These are phyloP conservation scores for Numenius phaeopus DNA, from an alignment of 2,797 vertebrate genomes.

Conservation along the genomic window DNA sequence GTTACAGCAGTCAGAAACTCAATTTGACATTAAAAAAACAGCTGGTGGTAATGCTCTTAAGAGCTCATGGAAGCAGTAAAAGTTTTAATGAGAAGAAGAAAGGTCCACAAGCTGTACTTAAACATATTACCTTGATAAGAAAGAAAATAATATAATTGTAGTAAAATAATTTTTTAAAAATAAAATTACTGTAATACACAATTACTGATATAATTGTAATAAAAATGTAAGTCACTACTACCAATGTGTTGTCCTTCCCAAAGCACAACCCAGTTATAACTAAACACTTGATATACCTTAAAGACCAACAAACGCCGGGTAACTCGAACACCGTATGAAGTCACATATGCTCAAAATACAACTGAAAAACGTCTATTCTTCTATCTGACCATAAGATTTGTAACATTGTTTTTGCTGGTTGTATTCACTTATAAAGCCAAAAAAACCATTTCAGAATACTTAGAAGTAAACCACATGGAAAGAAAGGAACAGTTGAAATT, in stretches of 20 bases:
- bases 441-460: not conserved
- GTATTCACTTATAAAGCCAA: not conserved
- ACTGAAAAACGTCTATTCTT: not conserved
- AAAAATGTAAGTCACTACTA: not conserved
- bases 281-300: not conserved
- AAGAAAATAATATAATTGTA: not conserved
- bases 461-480: not conserved
- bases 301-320: not conserved
- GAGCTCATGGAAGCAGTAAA: not conserved
- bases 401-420: not conserved
- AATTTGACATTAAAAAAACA: too few species aligned
- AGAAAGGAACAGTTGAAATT: not conserved
- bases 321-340: not conserved
- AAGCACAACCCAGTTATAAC: not conserved
- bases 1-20: too few species aligned
- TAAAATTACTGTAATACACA: not conserved
- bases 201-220: not conserved
- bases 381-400: not conserved
- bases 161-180: not conserved
- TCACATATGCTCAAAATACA: not conserved
- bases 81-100: not conserved
- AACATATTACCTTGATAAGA: not conserved
- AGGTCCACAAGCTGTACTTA: not conserved
- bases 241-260: not conserved
- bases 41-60: too few species aligned